These are phyloP conservation scores for Drosophila lowei DNA, from an alignment of 1,140 invertebrate species.

Conservation along the genomic window DNA sequence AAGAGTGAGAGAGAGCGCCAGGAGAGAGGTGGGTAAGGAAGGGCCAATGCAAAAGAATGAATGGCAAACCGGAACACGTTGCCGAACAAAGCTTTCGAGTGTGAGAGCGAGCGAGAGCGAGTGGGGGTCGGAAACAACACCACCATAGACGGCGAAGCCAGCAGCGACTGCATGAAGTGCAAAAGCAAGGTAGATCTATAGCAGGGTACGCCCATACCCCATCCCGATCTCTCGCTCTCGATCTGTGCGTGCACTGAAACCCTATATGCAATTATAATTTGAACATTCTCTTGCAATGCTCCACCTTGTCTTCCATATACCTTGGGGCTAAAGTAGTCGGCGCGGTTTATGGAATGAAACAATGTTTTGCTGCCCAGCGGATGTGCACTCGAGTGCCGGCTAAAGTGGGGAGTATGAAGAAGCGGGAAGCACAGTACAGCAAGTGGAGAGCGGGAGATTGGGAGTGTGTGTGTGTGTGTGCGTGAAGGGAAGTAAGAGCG, in stretches of 20 bases:
- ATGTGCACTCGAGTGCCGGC: conserved; percentile 40
- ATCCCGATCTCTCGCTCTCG: no score
- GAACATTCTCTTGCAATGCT: no score
- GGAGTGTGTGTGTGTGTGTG: background rate
- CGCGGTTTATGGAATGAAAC: conserved; percentile 66
- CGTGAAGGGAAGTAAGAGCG: conserved; percentile 1
- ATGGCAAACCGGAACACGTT: conserved; percentile 59
- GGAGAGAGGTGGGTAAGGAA: conserved; percentile 1
- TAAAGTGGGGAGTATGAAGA: background rate
- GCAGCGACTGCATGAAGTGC: no score
- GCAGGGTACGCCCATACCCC: no score
- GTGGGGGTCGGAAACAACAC: conserved; percentile 6
- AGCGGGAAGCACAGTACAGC: no score
- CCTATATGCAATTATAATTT: no score
- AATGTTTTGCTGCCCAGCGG: conserved; percentile 66
- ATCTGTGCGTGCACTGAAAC: no score
- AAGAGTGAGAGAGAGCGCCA: background rate
- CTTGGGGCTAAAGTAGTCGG: conserved; percentile 41
- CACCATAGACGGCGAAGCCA: conserved; percentile 46
- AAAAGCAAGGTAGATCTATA: no score
- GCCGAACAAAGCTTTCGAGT: conserved; percentile 52
- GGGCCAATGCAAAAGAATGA: conserved; percentile 33
- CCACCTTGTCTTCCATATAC: no score
- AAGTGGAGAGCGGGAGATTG: conserved; percentile 9
- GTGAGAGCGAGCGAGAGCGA: conserved; percentile 60